phyloP scores from a whole-genome alignment of 1,140 invertebrate genomes.

The Drosophila kikkawai region DNA sequence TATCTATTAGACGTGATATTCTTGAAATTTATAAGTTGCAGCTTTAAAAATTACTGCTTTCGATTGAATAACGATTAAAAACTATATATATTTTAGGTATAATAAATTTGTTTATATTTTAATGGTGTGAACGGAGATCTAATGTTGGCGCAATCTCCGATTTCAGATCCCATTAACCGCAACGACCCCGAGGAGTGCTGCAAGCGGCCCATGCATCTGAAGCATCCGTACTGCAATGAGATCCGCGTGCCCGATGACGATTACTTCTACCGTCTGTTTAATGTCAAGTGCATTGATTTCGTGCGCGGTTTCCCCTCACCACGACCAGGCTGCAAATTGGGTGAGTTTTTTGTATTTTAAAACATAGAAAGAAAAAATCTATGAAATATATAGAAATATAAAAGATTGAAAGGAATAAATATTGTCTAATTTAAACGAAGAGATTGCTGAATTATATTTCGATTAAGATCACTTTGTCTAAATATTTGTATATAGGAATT shows the following conservation, averaged over 20 bases:
- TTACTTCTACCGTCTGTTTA: slow-evolving; percentile 95
- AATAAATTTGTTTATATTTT: not conserved
- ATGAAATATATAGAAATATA: not conserved
- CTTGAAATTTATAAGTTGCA: too few species aligned
- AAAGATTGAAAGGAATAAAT: not conserved
- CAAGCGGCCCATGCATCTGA: slow-evolving; percentile 90
- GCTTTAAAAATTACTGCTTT: not conserved
- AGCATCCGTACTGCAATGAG: slow-evolving; percentile 96
- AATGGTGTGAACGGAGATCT: slow-evolving; percentile 5
- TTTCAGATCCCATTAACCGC: slow-evolving; percentile 91
- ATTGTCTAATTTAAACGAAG: not conserved
- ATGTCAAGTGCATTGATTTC: slow-evolving; percentile 94
- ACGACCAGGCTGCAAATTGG: slow-evolving; percentile 92
- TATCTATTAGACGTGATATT: not conserved
- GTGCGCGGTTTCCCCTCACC: slow-evolving; percentile 93
- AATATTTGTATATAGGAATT: not conserved
- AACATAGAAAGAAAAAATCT: not conserved
- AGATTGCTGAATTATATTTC: not conserved
- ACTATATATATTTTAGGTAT: not conserved
- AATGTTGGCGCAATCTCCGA: not conserved
- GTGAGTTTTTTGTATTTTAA: slow-evolving; percentile 82
- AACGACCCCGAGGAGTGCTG: slow-evolving; percentile 96
- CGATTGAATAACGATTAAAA: not conserved
- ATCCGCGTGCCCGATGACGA: slow-evolving; percentile 95
- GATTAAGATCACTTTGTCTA: not conserved